Conservation (phyloP, 2,888 invertebrate genomes). For the Patella caerulea region DNA sequence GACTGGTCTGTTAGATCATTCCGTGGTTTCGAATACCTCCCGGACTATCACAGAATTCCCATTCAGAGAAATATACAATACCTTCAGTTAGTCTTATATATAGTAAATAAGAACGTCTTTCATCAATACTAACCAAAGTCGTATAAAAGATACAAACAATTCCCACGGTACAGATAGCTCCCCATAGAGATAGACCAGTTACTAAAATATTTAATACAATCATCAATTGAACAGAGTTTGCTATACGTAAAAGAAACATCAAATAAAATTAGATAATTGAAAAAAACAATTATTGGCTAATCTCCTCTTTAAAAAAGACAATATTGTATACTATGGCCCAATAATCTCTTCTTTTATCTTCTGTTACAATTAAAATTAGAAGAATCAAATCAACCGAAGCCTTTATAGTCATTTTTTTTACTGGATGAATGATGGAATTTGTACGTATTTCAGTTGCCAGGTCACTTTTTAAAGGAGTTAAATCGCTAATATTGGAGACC, state of each 20-base stretch:
- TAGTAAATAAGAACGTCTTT: too few species aligned
- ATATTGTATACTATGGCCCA: too few species aligned
- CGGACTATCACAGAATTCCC: not conserved
- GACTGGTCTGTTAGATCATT: too few species aligned
- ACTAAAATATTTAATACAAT: conserved; percentile 76
- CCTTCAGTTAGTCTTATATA: not conserved
- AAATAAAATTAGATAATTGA: not conserved
- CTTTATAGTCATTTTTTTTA: too few species aligned
- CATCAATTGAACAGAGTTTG: not conserved
- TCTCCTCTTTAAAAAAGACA: not conserved
- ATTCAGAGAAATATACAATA: not conserved
- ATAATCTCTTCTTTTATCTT: too few species aligned
- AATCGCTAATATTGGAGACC: too few species aligned
- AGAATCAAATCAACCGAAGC: too few species aligned
- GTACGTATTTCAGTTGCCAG: too few species aligned
- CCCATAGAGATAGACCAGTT: conserved; percentile 84
- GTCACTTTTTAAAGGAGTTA: too few species aligned
- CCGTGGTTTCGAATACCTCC: too few species aligned
- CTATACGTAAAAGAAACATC: not conserved
- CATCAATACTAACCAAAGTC: conserved; percentile 78
- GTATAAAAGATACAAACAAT: conserved; percentile 93
- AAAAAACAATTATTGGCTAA: not conserved
- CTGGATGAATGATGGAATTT: too few species aligned
- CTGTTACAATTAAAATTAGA: too few species aligned
- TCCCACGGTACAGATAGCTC: conserved; percentile 84